Conservation (phyloP, 1,140 invertebrate species). For the Drosophila pallidifrons region DNA sequence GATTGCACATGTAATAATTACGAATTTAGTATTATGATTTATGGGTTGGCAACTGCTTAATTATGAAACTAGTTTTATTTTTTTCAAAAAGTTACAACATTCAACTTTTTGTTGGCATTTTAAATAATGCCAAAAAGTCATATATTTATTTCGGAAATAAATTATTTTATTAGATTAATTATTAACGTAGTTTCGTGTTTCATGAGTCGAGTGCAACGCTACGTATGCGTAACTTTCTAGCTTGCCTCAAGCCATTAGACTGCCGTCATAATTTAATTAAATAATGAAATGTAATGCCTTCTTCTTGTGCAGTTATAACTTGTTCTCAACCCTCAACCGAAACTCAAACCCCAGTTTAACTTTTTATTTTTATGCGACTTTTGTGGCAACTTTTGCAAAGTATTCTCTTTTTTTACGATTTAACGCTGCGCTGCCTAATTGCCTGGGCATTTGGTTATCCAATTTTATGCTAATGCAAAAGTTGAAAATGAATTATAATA, state of each 20-base stretch:
- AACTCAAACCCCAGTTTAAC: background rate
- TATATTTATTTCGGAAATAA: background rate
- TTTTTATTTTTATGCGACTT: conserved; percentile 64
- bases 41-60: too few species aligned
- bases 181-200: background rate
- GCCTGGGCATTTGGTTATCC: conserved; percentile 22
- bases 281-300: conserved; percentile 56
- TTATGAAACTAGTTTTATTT: too few species aligned
- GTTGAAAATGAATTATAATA: conserved; percentile 30
- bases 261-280: conserved; percentile 57
- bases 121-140: too few species aligned
- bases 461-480: conserved; percentile 69
- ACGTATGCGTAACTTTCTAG: conserved; percentile 32
- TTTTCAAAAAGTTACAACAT: too few species aligned
- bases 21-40: background rate
- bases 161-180: background rate
- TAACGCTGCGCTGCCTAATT: conserved; percentile 56
- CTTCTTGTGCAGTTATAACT: background rate
- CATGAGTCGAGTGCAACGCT: conserved; percentile 4
- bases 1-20: background rate
- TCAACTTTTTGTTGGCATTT: too few species aligned
- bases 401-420: conserved; percentile 69
- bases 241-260: conserved; percentile 35
- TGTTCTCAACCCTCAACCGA: background rate
- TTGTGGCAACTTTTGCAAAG: conserved; percentile 58